These are phyloP conservation scores for Proteles cristata DNA, from an alignment of 2,113 vertebrate genomes.

Conservation along the genomic window DNA sequence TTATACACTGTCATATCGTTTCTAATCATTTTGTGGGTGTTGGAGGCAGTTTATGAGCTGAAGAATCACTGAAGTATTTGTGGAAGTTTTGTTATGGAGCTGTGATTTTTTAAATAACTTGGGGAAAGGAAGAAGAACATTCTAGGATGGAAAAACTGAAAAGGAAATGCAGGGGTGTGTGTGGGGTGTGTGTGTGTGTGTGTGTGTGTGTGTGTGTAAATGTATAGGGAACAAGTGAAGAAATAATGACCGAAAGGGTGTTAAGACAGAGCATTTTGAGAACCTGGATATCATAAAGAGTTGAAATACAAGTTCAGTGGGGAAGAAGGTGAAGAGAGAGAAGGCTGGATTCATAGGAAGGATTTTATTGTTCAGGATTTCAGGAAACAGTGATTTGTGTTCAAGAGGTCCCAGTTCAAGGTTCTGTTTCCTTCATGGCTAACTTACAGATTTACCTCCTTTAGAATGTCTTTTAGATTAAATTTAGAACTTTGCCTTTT, in stretches of 20 bases:
- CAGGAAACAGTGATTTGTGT: neutral
- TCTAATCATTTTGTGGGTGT: constrained; percentile 40
- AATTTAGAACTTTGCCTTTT: neutral
- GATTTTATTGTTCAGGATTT: neutral
- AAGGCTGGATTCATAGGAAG: neutral
- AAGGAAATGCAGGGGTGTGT: neutral
- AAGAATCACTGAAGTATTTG: neutral
- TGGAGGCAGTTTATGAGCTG: neutral
- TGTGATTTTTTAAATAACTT: constrained; percentile 24
- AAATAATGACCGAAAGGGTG: neutral
- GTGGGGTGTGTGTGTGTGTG: neutral
- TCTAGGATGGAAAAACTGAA: neutral
- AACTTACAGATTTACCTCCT: neutral
- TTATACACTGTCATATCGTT: neutral
- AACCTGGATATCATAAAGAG: neutral
- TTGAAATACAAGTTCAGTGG: neutral
- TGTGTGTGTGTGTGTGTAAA: neutral
- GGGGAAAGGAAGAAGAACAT: neutral
- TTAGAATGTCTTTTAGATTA: neutral
- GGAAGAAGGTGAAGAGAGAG: constrained; percentile 2
- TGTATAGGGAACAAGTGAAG: neutral
- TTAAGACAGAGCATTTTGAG: neutral
- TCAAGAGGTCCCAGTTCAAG: neutral
- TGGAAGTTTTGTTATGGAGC: neutral
- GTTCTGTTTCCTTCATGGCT: neutral